phyloP scores from a whole-genome alignment of 2,888 invertebrate genomes.

The Apamea anceps region DNA sequence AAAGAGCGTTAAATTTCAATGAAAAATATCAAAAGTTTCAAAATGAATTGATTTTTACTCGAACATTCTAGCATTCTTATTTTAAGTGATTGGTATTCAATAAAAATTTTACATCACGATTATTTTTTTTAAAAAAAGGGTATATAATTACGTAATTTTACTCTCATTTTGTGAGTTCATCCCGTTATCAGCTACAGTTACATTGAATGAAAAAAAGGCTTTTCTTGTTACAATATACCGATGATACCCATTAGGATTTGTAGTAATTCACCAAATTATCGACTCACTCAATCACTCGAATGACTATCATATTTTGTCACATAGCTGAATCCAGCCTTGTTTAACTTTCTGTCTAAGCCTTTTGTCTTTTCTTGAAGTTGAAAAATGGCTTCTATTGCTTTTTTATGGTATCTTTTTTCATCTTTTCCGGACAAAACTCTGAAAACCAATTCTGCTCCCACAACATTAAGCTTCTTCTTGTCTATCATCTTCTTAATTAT shows the following conservation, averaged over 20 bases:
- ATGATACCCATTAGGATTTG: not conserved
- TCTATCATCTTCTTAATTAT: constrained; percentile 36
- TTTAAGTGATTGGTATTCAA: not conserved
- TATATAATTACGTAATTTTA: not conserved
- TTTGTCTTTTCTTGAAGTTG: not conserved
- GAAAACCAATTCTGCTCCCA: constrained; percentile 26
- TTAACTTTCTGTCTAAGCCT: constrained; percentile 13
- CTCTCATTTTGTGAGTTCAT: not conserved
- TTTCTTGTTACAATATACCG: not conserved
- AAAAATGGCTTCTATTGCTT: constrained; percentile 13
- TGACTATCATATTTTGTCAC: not conserved
- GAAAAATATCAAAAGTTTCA: not conserved
- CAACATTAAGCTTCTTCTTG: constrained; percentile 13
- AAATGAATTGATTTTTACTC: not conserved
- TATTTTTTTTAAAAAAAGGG: not conserved
- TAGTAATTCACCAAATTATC: not conserved
- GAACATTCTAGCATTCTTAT: not conserved
- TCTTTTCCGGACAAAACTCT: constrained; percentile 36
- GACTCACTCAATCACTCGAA: not conserved
- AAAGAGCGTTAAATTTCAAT: not conserved
- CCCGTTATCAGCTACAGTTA: not conserved
- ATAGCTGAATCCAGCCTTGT: constrained; percentile 29
- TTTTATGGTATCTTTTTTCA: constrained; percentile 38
- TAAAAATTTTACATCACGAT: not conserved
- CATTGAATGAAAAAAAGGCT: not conserved